phyloP scores from a whole-genome alignment of 2,888 invertebrate species.

The Rotaria macrura region DNA sequence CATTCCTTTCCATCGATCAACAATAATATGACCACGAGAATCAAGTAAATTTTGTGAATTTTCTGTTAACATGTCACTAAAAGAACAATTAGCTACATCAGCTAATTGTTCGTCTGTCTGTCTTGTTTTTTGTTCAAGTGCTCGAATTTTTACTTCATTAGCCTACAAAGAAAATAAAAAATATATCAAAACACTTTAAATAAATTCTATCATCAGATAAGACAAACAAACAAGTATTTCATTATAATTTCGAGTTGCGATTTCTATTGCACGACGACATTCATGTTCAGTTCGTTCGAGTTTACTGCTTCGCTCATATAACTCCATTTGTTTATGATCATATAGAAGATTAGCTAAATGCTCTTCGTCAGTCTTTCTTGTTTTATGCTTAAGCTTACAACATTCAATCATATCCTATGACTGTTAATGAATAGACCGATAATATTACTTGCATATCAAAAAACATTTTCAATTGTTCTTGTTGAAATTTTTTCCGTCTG shows the following conservation, averaged over 20 bases:
- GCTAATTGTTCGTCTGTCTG: not conserved
- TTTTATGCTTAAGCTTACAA: not conserved
- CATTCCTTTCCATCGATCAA: conserved; percentile 18
- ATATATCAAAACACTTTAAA: not conserved
- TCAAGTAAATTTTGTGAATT: not conserved
- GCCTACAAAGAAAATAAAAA: not conserved
- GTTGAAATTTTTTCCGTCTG: not conserved
- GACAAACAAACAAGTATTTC: not conserved
- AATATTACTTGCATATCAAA: not conserved
- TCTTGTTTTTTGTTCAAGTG: not conserved
- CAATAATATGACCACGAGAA: not conserved
- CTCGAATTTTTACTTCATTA: not conserved
- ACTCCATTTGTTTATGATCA: not conserved
- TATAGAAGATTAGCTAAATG: not conserved
- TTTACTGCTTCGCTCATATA: not conserved
- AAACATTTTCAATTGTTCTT: not conserved
- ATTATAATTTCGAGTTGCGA: conserved; percentile 16
- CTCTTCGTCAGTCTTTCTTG: not conserved
- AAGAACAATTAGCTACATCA: not conserved
- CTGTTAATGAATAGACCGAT: not conserved
- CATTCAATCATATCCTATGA: not conserved
- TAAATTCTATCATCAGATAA: not conserved
- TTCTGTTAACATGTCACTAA: conserved; percentile 8
- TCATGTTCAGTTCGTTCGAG: not conserved
- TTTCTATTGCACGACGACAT: not conserved